phyloP scores from a whole-genome alignment of 2,888 invertebrate species.

The Vesta saturnalis region DNA sequence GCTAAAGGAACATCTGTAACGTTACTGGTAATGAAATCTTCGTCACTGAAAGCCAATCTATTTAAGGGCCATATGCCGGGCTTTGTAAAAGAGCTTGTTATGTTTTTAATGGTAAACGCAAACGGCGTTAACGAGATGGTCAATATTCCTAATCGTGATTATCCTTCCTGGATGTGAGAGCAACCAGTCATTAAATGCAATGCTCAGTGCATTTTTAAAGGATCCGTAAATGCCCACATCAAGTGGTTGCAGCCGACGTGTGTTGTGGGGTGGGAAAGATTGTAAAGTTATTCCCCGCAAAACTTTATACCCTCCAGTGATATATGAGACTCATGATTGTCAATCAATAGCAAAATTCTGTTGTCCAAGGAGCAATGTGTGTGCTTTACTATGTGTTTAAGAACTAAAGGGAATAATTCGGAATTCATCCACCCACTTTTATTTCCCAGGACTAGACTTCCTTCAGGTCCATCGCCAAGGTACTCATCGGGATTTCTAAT shows the following conservation, averaged over 20 bases:
- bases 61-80: background rate
- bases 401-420: background rate
- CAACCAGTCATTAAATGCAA: conserved; percentile 17
- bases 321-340: background rate
- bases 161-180: conserved; percentile 7
- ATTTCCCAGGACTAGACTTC: too few relatives aligned
- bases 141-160: conserved; percentile 10
- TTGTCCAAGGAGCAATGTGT: background rate
- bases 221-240: conserved; percentile 12
- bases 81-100: conserved; percentile 14
- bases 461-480: too few relatives aligned
- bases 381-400: background rate
- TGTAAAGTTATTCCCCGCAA: conserved; percentile 4
- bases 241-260: conserved; percentile 6
- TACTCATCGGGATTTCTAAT: too few relatives aligned
- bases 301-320: conserved; percentile 7
- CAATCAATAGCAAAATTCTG: background rate
- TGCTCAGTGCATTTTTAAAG: conserved; percentile 13
- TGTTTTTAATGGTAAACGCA: conserved; percentile 13
- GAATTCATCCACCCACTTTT: background rate
- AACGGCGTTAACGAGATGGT: too few relatives aligned
- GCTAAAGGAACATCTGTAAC: background rate
- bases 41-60: background rate
- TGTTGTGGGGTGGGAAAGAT: conserved; percentile 7
- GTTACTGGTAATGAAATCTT: background rate